Base-by-base conservation (phyloP, 2,888 invertebrate species). In the Ornithoptera alexandrae region DNA sequence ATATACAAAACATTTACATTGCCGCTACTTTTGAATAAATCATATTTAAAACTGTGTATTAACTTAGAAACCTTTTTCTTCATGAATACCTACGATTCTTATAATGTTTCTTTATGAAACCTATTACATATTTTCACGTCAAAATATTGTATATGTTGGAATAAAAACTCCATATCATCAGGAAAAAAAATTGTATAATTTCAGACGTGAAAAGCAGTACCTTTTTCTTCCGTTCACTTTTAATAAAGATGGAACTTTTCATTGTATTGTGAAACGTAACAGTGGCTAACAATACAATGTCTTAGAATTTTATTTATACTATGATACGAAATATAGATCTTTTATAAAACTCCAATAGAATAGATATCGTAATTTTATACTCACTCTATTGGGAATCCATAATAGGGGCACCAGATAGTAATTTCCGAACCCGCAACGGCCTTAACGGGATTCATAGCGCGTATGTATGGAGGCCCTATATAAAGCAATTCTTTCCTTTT, bases 401-500 rank as follows among this genome's bases (percentile, higher is more conserved):
- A 96, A 84, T 97, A 97, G 66, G 97, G 97, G 86, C 97, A 97
- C 84, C 95, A 94, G 73, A 97, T 93, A 71, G 94, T 94, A 72
- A 96, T 94, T 81, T 96, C 95, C 72, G 95, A 94, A 22, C 96
- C 96, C 57, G 97, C 96, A 50, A 97, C 96, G 8, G 96, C 97
- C 78, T 96, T 96, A 72, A 96, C 93, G 39, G 96, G 94, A 72
- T 94, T 95, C 87, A 96, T 95, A 65, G 95, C 94, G 74, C 96
- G 94, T 74, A 96, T 96, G 85, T 95, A 96, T 30, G 96, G 96
- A 15, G 96, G 94, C 74, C 96, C 96, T 96, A 81, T 71, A 83
- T 72, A 79, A 79, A 72, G 72, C 15, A 18, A 59, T 65, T 22
- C 15, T 53, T 64, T 36, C 64, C 62, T 65, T 63, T 46, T 59